Conservation (phyloP, 2,113 vertebrate genomes). For the Cryptomyrus ogoouensis region DNA sequence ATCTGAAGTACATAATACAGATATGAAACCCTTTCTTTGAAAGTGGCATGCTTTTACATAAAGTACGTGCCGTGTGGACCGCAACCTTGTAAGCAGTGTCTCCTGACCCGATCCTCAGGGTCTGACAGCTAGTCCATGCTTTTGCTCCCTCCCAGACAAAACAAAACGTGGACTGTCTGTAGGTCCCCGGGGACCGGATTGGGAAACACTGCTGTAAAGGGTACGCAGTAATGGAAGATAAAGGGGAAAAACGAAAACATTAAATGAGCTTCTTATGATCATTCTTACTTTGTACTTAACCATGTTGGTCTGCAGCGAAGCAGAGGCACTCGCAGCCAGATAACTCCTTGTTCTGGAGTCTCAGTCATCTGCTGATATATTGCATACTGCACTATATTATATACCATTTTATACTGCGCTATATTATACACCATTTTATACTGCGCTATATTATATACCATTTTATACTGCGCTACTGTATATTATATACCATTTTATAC, state of each 20-base stretch:
- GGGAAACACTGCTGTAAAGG: not conserved
- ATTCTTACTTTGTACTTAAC: not conserved
- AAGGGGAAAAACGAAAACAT: not conserved
- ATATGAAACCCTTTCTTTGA: not conserved
- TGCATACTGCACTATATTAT: not conserved
- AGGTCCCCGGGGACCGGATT: not conserved
- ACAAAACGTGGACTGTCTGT: not conserved
- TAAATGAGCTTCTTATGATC: not conserved
- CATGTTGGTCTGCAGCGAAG: not conserved
- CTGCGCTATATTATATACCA: not conserved
- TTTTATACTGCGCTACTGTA: not conserved
- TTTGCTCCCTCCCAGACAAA: not conserved
- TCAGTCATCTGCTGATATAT: not conserved
- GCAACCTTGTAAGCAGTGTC: not conserved
- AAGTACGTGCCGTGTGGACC: not conserved
- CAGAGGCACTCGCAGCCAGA: not conserved
- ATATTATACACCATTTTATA: not conserved
- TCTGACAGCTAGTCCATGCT: not conserved
- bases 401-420: not conserved
- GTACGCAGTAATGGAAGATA: not conserved
- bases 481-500: not conserved
- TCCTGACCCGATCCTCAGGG: not conserved
- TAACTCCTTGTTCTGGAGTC: not conserved
- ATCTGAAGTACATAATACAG: not conserved
- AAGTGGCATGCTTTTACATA: not conserved